Base-by-base conservation (phyloP, 2,888 invertebrate genomes). In the Andrena dorsata region DNA sequence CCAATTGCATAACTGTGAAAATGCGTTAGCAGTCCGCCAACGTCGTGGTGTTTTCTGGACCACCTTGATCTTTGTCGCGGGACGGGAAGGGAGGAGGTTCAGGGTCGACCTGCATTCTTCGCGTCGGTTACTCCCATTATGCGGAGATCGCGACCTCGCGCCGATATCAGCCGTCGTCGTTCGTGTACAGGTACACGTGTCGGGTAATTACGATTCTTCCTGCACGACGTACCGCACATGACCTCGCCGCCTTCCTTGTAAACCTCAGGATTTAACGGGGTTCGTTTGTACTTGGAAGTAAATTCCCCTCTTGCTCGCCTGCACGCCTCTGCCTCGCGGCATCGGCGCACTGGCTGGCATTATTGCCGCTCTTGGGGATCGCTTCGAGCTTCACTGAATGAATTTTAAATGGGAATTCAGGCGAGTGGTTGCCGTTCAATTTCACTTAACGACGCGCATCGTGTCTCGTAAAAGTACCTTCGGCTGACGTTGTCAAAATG, bases 81-180 rank as follows among this genome's bases (percentile, higher is more conserved):
- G 61, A 53, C 47, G 65, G 7, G 68, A 74, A 69, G 76, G 86
- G 86, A 74, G 83, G 78, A 82, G 83, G 87, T 90, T 90, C 90
- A 89, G 87, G 89, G 88, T 85, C 89, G 84, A 75, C 72, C 85
- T 79, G 88, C 90, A 91, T 90, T 90, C 89, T 89, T 88, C 75
- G 81, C 80, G 81, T 84, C 72, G 84, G 80, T 86, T 88, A 85
- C 86, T 86, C 86, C 86, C 83, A 88, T 89, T 89, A 88, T 85
- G 77, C 78, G 79, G 81, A 83, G 85, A 88, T 83, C 81, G 83
- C 83, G 85, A 84, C 86, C 88, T 88, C 86, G 86, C 69, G 77
- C 76, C 56, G 80, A 86, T 85, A 86, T 86, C 86, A 81, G 53
- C 68, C 79, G 75, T 76, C 78, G 64, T 75, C 74, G 60, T 78